phyloP scores from a whole-genome alignment of 2,888 invertebrate species.

The Micoletzkya japonica region DNA sequence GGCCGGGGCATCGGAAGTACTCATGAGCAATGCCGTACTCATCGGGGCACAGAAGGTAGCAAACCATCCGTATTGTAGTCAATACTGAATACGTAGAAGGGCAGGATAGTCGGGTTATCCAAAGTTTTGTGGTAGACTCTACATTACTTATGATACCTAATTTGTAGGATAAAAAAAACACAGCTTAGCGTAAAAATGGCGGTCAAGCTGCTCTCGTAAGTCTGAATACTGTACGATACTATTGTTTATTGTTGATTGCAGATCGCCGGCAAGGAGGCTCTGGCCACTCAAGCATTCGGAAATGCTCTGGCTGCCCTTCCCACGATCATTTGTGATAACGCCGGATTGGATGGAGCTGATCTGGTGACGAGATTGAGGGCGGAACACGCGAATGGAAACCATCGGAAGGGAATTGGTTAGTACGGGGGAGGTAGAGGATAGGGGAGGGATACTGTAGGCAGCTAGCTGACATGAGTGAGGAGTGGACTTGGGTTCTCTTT shows the following conservation, averaged over 20 bases:
- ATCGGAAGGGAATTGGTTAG: conserved; percentile 79
- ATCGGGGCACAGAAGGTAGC: conserved; percentile 55
- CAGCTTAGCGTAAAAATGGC: too few relatives aligned
- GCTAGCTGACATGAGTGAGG: too few relatives aligned
- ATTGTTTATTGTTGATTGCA: conserved; percentile 80
- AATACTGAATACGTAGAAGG: too few relatives aligned
- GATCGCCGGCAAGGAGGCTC: conserved; percentile 93
- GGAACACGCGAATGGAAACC: conserved; percentile 81
- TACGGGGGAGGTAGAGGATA: conserved; percentile 27
- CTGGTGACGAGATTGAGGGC: conserved; percentile 88
- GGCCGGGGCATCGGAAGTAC: conserved; percentile 84
- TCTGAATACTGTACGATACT: too few relatives aligned
- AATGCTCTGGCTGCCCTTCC: conserved; percentile 80
- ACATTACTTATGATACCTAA: too few relatives aligned
- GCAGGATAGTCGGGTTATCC: too few relatives aligned
- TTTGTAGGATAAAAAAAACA: too few relatives aligned
- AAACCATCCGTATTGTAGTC: too few relatives aligned
- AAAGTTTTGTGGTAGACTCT: too few relatives aligned
- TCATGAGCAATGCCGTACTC: conserved; percentile 89
- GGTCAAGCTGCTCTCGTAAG: too few relatives aligned
- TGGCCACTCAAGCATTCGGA: conserved; percentile 94
- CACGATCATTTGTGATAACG: conserved; percentile 95
- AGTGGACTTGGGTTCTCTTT: too few relatives aligned
- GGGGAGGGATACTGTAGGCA: too few relatives aligned
- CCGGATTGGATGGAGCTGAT: conserved; percentile 95